Percentiles rank a stretch among this genome's conserved stretches.
phyloP scores from a whole-genome alignment of 2,797 vertebrate species.

The Rhinatrema bivittatum region DNA sequence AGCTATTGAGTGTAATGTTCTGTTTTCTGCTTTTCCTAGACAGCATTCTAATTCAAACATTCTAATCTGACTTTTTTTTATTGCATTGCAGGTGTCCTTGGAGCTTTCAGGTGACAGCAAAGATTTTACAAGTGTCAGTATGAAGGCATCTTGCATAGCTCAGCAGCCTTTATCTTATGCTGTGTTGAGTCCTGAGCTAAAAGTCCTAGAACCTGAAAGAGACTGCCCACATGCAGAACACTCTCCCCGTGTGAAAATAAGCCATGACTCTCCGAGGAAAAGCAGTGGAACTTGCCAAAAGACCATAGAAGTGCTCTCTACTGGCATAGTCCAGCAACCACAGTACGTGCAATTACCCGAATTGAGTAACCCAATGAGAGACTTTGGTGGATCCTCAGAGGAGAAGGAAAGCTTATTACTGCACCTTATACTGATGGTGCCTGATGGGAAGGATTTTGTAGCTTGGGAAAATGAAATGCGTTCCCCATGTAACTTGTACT shows the following conservation, averaged over 20 bases:
- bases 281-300: constrained; percentile 1
- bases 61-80: no score
- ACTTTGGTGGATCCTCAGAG: neutral
- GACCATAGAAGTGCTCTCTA: neutral
- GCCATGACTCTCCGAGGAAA: neutral
- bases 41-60: no score
- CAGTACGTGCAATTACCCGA: neutral
- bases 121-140: constrained; percentile 31
- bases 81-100: constrained; percentile 81
- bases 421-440: constrained; percentile 82
- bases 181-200: constrained; percentile 11
- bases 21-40: no score
- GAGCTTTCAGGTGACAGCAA: constrained; percentile 61
- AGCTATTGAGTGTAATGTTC: no score
- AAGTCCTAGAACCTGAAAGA: constrained; percentile 3
- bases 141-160: constrained; percentile 6
- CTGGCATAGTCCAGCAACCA: neutral
- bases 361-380: constrained; percentile 1
- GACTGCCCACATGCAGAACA: neutral
- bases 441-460: constrained; percentile 75
- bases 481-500: constrained; percentile 69
- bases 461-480: constrained; percentile 27
- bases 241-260: neutral
- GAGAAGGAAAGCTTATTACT: constrained; percentile 59
- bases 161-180: constrained; percentile 4